A percentile compares a stretch with the other conserved stretches of the same genome.
Conservation (phyloP, 2,113 vertebrate species). For the Drymodes brunneopygia region DNA sequence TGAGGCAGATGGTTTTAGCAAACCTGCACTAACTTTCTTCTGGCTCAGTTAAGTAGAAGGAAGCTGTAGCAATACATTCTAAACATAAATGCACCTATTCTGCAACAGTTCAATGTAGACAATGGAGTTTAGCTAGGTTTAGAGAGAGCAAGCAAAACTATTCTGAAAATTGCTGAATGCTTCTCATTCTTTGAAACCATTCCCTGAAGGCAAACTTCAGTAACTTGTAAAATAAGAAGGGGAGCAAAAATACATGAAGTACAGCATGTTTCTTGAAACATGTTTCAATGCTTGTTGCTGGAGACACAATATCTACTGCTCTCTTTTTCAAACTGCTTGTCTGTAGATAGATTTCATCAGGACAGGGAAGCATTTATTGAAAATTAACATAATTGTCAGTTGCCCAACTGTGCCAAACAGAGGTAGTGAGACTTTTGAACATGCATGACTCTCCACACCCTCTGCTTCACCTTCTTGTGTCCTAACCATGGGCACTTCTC, state of each 20-base stretch:
- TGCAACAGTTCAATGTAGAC: neutral
- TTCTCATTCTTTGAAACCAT: neutral
- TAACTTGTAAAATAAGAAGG: neutral
- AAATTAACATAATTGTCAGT: slow-evolving; percentile 2
- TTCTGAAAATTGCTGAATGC: neutral
- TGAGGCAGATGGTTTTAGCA: neutral
- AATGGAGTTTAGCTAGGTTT: neutral
- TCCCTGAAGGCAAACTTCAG: neutral
- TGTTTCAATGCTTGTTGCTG: neutral
- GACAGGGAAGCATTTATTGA: neutral
- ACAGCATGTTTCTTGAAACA: neutral
- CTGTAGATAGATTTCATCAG: slow-evolving; percentile 8
- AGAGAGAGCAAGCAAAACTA: neutral
- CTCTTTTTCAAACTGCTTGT: neutral
- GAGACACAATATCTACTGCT: neutral
- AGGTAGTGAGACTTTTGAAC: neutral
- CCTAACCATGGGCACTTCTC: neutral
- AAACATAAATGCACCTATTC: neutral
- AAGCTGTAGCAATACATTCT: neutral
- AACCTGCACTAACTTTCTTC: neutral
- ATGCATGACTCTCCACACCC: neutral
- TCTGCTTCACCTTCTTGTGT: neutral
- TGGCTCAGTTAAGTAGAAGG: neutral
- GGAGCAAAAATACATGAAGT: accelerated
- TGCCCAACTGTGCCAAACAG: neutral